Evolutionary conservation across 2,113 vertebrate genomes (phyloP).

Genomic region (Rhinogobius similis): DNA sequence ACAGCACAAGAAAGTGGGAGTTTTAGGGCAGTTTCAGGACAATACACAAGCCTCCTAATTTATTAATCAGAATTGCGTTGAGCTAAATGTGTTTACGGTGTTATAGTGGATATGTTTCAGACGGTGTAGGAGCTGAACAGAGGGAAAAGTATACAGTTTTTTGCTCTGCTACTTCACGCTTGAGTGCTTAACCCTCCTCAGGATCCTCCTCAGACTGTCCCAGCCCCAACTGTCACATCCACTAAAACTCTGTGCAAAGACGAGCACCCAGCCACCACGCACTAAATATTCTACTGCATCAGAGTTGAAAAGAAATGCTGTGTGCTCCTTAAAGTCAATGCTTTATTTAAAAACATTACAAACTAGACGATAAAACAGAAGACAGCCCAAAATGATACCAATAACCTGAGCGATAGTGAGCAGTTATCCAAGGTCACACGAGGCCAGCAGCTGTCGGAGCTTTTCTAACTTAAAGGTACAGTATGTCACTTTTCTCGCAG

Average conservation of each 20-base stretch:
- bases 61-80: neutral
- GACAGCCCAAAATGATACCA: neutral
- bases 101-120: neutral
- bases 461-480: no score
- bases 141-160: neutral
- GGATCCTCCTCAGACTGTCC: slow-evolving; percentile 2
- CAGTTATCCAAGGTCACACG: neutral
- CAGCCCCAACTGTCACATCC: slow-evolving; percentile 8
- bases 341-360: neutral
- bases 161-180: neutral
- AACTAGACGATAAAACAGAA: neutral
- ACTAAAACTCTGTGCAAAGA: neutral
- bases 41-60: neutral
- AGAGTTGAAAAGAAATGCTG: neutral
- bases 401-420: neutral
- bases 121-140: neutral
- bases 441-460: neutral
- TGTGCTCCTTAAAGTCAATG: neutral
- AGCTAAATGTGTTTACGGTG: neutral
- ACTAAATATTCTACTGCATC: slow-evolving; percentile 6
- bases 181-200: neutral
- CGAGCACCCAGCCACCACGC: neutral
- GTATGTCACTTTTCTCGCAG: no score
- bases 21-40: neutral
- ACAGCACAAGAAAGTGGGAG: neutral